Evolutionary conservation across 1,140 invertebrate genomes (phyloP).

Genomic region (Cepaea nemoralis): DNA sequence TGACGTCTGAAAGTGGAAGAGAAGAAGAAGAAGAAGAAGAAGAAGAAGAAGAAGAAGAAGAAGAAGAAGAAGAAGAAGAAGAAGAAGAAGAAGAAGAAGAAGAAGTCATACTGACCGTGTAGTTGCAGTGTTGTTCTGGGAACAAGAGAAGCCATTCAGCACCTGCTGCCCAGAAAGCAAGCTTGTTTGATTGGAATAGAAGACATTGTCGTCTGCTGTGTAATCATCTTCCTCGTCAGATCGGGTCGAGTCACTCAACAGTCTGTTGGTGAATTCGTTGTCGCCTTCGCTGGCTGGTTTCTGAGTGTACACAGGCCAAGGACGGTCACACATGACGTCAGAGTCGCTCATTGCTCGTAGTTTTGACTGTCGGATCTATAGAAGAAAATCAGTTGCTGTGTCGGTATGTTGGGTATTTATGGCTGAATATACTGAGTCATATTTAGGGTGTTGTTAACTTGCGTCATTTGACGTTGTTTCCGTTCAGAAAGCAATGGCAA

Average conservation of each 20-base stretch:
- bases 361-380: background rate
- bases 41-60: background rate
- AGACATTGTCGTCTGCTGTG: background rate
- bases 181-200: background rate
- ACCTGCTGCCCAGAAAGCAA: background rate
- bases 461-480: no score
- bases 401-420: no score
- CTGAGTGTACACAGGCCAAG: background rate
- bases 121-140: background rate
- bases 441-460: no score
- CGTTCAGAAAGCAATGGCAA: no score
- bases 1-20: background rate
- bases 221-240: background rate
- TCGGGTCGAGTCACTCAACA: background rate
- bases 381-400: background rate
- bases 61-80: no score
- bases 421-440: no score
- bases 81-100: no score
- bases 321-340: background rate
- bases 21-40: background rate
- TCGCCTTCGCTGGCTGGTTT: background rate
- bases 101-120: background rate
- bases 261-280: background rate
- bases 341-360: background rate
- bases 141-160: background rate